A percentile compares a stretch with the other conserved stretches of the same genome.
Evolutionary conservation across 1,140 invertebrate genomes (phyloP).

Genomic region (Apis mellifera): DNA sequence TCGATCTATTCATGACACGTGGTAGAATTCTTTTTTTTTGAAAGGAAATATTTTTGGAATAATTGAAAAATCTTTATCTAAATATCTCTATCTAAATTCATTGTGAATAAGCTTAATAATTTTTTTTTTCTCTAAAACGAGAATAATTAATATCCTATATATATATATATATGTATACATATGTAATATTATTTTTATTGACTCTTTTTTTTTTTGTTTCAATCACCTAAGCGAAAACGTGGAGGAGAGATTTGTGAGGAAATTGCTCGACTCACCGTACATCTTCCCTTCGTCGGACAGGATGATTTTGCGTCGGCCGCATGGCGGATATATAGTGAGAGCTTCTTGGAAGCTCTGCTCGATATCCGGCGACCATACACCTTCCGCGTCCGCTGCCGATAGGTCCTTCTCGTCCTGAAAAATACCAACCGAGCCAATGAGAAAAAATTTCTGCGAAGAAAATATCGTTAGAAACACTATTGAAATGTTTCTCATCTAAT

Average conservation of each 20-base stretch:
- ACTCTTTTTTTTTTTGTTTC: neutral
- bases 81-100: too few relatives aligned
- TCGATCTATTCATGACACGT: too few relatives aligned
- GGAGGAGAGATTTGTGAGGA: constrained; percentile 64
- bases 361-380: constrained; percentile 99
- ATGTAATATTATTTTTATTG: too few relatives aligned
- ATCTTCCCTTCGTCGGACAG: constrained; percentile 99
- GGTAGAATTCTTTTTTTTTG: too few relatives aligned
- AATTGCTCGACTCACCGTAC: constrained; percentile 95
- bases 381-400: constrained; percentile 97
- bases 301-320: constrained; percentile 99
- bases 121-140: too few relatives aligned
- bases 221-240: neutral
- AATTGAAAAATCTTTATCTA: too few relatives aligned
- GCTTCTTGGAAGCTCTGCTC: constrained; percentile 99
- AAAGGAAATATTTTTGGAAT: too few relatives aligned
- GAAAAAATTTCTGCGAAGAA: neutral
- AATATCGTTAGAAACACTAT: neutral
- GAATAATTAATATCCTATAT: neutral
- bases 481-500: neutral
- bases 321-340: constrained; percentile 99
- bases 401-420: constrained; percentile 93
- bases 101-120: too few relatives aligned
- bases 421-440: constrained; percentile 40
- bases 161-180: neutral